Base-by-base conservation (phyloP, 2,113 vertebrate genomes). In the Mesembrinibis cayennensis region DNA sequence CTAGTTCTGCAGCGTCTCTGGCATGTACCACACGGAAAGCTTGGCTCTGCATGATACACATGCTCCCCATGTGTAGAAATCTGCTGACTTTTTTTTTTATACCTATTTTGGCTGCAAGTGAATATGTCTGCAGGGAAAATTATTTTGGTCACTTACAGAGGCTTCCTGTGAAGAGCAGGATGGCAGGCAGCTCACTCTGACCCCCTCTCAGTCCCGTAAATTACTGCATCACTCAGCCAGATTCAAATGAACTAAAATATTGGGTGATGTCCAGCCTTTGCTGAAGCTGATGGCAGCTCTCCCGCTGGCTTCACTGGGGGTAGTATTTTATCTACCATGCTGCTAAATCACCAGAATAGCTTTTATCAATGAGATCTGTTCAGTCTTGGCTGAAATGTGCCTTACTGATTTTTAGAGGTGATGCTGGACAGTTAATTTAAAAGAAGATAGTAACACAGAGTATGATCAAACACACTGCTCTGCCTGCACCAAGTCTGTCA, bases 231-330 rank as follows among this genome's bases (percentile, higher is more conserved):
- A 17, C 88, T 89, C 59, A 70, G 74, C 44, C 29, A 44, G 38
- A 73, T 16, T 38, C 29, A 38, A n/a, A 74, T 16, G 30, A 86
- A 18, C 82, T 83, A 36, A 78, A 53, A 42, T 25, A 10, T 0
- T 83, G 82, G 95, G 71, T 44, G 29, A 55, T 10, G 47, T 67
- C 90, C 82, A 95, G 92, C 47, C 73, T 47, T 59, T 56, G 78
- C 63, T 92, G 82, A 29, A 73, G 85, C 67, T 93, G 59, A 69
- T 93, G 86, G 92, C 92, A 95, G 59, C 72, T 71, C 38, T 96
- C 90, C 86, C 61, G 25, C 67, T 66, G 82, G 30, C 58, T 96
- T 93, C 49, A 65, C 21, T 5, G 36, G 17, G 70, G 61, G 16
- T 34, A 72, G 55, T 22, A n/a, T 81, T 88, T 70, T 69, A 81